These are phyloP conservation scores for Machaerirhynchus nigripectus DNA, from an alignment of 2,113 vertebrate species.

Conservation along the genomic window DNA sequence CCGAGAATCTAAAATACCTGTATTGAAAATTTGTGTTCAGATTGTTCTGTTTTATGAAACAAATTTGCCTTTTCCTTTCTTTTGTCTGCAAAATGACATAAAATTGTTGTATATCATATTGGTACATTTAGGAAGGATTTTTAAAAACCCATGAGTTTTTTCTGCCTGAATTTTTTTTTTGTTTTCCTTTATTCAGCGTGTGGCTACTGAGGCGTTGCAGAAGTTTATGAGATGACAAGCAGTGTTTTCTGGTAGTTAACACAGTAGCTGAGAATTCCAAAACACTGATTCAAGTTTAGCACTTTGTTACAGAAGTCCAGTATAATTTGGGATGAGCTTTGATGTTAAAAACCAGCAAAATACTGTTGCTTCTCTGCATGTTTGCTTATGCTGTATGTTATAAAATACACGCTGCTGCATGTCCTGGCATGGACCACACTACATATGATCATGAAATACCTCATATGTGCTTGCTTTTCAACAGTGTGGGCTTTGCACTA, in stretches of 20 bases:
- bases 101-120: neutral
- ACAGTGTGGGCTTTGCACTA: neutral
- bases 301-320: neutral
- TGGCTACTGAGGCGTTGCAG: neutral
- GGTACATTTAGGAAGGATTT: neutral
- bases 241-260: neutral
- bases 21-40: neutral
- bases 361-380: neutral
- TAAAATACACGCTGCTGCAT: neutral
- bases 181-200: neutral
- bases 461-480: neutral
- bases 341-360: neutral
- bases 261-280: neutral
- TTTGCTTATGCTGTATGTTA: neutral
- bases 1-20: neutral
- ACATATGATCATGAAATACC: neutral
- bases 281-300: neutral
- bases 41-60: neutral
- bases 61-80: neutral
- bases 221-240: neutral
- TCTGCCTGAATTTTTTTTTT: neutral
- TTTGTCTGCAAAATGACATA: neutral
- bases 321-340: neutral
- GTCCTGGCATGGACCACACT: neutral
- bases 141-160: rapidly evolving